Evolutionary conservation across 2,113 vertebrate genomes (phyloP).

Genomic region (Xiphophorus hellerii): DNA sequence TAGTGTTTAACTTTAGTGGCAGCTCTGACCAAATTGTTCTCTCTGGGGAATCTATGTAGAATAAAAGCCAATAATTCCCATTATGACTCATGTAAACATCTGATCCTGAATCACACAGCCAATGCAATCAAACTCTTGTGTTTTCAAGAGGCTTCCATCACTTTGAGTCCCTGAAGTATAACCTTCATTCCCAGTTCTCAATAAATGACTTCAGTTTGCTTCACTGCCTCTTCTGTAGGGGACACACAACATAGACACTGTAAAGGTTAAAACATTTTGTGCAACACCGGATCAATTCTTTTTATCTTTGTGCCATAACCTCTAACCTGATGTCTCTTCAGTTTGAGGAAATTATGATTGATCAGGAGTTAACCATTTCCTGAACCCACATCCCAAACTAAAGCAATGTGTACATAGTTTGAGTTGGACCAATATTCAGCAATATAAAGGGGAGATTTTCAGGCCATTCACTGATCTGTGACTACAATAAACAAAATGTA

Average conservation of each 20-base stretch:
- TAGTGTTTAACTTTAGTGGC: neutral
- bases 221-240: neutral
- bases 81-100: neutral
- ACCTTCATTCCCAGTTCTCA: neutral
- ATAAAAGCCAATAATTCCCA: neutral
- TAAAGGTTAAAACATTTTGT: neutral
- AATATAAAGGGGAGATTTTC: neutral
- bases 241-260: neutral
- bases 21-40: neutral
- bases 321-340: slow-evolving; percentile 5
- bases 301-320: slow-evolving; percentile 18
- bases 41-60: neutral
- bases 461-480: neutral
- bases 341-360: slow-evolving; percentile 6
- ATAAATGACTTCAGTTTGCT: neutral
- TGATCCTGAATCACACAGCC: neutral
- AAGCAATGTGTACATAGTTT: neutral
- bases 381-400: neutral
- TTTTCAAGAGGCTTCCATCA: neutral
- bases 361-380: neutral
- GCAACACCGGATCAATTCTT: neutral
- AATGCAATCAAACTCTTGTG: neutral
- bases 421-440: neutral
- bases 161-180: no score
- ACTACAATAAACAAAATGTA: neutral